Evolutionary conservation across 2,888 invertebrate species (phyloP), one percentile per base, ranked within the genome.

Genomic region (Helicoverpa assulta): DNA sequence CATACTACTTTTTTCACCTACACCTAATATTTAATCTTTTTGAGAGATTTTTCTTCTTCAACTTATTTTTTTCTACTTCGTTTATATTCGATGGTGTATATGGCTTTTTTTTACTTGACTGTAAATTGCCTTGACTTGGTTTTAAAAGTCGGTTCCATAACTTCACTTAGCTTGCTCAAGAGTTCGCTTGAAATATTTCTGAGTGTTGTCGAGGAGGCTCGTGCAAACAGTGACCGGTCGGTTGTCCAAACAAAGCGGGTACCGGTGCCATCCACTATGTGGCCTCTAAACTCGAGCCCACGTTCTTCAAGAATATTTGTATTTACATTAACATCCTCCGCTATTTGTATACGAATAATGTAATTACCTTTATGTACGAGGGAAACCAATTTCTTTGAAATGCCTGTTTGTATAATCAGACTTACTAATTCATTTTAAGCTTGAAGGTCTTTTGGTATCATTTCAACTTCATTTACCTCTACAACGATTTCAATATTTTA

Each of bases 191-290:
- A 92, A 93, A 94, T 92, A 93, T 94, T 91, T 94, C 92, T 85
- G 89, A 94, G 93, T 92, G 91, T 89, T 92, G 90, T 93, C 86
- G 91, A 92, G 90, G 90, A 92, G 91, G 89, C 91, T 88, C 88
- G 87, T 88, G 90, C 91, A 95, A 95, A 95, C 90, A 95, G 89
- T 90, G 95, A 95, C 94, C 95, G 94, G 94, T 94, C 88, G 90
- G 89, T 90, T 94, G 90, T 89, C 85, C 91, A 95, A 94, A 95
- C 91, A 95, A 83, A 87, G 89, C 89, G 88, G 78, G 86, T 84
- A 86, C 87, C 86, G 88, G 86, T 90, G 77, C 78, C 80, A 81
- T 84, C 86, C 83, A 76, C 76, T 73, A 85, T 78, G 75, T 80
- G 84, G 84, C 92, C 92, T 92, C 90, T 86, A 89, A 86, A 80